These are phyloP conservation scores for Megaceryle alcyon DNA, from an alignment of 2,797 vertebrate species.

Conservation along the genomic window DNA sequence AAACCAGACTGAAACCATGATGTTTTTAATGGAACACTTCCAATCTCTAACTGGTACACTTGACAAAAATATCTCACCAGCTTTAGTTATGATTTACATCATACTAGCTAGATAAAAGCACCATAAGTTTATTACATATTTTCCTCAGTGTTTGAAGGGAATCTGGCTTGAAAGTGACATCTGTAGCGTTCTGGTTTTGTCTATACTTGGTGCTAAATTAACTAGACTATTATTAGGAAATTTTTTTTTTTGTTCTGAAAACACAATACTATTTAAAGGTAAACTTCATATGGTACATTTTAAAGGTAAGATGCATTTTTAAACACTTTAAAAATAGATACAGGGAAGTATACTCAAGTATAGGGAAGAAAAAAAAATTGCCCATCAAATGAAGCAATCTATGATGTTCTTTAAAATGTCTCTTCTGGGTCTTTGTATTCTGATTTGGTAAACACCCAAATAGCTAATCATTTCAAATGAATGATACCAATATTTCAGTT, in stretches of 20 bases:
- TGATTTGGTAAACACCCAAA: neutral
- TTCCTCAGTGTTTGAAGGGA: neutral
- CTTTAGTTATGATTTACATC: neutral
- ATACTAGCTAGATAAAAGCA: neutral
- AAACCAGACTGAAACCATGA: neutral
- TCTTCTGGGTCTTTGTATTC: neutral
- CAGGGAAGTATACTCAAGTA: neutral
- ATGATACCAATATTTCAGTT: neutral
- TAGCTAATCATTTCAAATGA: neutral
- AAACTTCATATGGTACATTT: neutral
- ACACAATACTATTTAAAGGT: neutral
- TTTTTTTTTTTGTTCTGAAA: neutral
- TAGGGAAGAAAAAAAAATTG: neutral
- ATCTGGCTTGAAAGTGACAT: neutral
- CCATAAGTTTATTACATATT: neutral
- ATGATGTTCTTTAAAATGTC: neutral
- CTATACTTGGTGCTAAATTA: neutral
- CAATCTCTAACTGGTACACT: neutral
- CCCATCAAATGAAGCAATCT: neutral
- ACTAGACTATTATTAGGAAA: too few relatives aligned
- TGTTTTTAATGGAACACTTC: neutral
- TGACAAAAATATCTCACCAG: neutral
- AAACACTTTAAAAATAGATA: neutral
- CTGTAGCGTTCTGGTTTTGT: neutral
- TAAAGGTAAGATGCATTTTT: neutral